phyloP scores from a whole-genome alignment of 2,797 vertebrate genomes.

The Epinephelus coioides region DNA sequence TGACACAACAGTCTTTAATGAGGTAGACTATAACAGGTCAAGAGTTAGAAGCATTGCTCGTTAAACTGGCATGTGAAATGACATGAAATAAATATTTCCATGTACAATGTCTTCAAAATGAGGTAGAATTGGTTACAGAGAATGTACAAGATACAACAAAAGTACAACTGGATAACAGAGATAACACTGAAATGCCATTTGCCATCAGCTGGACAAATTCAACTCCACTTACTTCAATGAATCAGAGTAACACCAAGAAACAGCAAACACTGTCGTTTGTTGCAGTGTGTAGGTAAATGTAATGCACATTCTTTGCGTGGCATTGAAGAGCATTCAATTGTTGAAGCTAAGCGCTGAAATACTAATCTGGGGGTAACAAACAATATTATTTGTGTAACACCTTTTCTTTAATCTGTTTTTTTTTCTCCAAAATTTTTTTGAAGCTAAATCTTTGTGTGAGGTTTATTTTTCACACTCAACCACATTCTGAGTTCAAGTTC shows the following conservation, averaged over 20 bases:
- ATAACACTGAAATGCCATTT: conserved; percentile 67
- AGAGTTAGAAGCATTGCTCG: conserved; percentile 71
- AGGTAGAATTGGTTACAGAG: conserved; percentile 85
- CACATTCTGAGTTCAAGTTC: conserved; percentile 8
- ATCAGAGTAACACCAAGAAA: conserved; percentile 44
- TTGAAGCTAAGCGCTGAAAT: conserved; percentile 76
- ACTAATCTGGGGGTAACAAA: conserved; percentile 42
- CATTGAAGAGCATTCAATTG: conserved; percentile 73
- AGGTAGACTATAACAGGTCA: conserved; percentile 83
- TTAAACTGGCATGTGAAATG: conserved; percentile 71
- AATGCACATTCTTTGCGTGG: conserved; percentile 54
- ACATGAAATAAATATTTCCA: conserved; percentile 84
- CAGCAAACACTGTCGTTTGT: conserved; percentile 40
- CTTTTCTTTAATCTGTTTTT: conserved; percentile 17
- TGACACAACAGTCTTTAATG: conserved; percentile 80
- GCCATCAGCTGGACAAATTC: conserved; percentile 56
- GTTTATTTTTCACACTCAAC: conserved; percentile 26
- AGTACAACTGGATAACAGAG: conserved; percentile 67
- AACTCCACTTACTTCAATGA: conserved; percentile 52
- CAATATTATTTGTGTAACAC: conserved; percentile 35
- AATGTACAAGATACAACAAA: conserved; percentile 78
- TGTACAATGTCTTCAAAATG: conserved; percentile 80
- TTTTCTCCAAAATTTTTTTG: conserved; percentile 10
- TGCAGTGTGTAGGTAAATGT: conserved; percentile 10
- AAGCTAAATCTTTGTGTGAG: conserved; percentile 9